A percentile compares a stretch with the other conserved stretches of the same genome.
Evolutionary conservation across 2,113 vertebrate genomes (phyloP).

Genomic region (Lophius piscatorius): DNA sequence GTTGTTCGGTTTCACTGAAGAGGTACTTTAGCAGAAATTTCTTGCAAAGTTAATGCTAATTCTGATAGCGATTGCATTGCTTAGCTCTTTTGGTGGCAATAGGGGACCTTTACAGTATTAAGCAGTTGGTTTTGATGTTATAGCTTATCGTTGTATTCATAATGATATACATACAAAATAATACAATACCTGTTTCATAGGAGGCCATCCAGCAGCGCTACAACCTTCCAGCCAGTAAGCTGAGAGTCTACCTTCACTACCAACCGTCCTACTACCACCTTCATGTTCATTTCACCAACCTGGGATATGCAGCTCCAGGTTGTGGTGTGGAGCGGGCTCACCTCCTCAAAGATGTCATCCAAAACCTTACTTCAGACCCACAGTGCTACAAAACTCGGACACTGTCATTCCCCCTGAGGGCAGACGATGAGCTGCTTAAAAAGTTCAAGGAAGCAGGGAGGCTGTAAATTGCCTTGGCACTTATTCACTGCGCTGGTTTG

Average conservation of each 20-base stretch:
- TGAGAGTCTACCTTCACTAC: constrained; percentile 92
- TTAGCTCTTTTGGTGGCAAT: too few relatives aligned
- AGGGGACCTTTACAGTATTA: too few relatives aligned
- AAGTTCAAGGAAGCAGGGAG: constrained; percentile 83
- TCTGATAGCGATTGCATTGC: too few relatives aligned
- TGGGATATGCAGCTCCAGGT: constrained; percentile 88
- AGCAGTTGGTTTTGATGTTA: too few relatives aligned
- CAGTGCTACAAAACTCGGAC: constrained; percentile 81
- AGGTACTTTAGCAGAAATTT: too few relatives aligned
- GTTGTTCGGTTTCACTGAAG: too few relatives aligned
- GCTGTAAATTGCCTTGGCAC: too few relatives aligned
- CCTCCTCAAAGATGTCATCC: constrained; percentile 88
- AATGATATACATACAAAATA: neutral
- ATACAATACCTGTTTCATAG: constrained; percentile 60
- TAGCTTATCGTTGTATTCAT: too few relatives aligned
- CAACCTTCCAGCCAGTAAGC: constrained; percentile 69
- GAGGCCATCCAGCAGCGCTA: constrained; percentile 83
- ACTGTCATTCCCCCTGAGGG: constrained; percentile 84
- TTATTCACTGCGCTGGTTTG: too few relatives aligned
- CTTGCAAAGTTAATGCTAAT: too few relatives aligned
- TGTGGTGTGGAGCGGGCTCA: constrained; percentile 88
- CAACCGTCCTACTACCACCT: constrained; percentile 96
- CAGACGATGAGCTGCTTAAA: constrained; percentile 81
- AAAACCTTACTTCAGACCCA: constrained; percentile 84
- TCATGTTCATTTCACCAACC: constrained; percentile 91